These are phyloP conservation scores for Alcedo quadribrachys DNA, from an alignment of 2,797 vertebrate species.

Conservation along the genomic window DNA sequence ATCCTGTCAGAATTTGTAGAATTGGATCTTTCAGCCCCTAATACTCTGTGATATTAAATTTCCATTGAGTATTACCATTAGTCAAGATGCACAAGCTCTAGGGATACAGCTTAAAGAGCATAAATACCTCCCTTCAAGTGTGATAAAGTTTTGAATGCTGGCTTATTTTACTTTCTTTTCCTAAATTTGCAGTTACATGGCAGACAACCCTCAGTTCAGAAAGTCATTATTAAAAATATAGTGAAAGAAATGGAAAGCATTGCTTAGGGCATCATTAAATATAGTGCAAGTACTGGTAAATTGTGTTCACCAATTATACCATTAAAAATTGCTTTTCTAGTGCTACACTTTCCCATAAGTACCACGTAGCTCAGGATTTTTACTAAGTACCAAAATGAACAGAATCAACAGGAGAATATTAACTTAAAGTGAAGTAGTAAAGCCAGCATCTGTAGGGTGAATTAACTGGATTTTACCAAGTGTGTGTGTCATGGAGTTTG, in stretches of 20 bases:
- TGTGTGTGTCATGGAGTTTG: not conserved
- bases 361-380: constrained; percentile 68
- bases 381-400: constrained; percentile 62
- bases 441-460: constrained; percentile 47
- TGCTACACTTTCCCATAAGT: constrained; percentile 51
- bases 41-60: not conserved
- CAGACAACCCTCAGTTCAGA: constrained; percentile 22
- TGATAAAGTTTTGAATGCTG: not conserved
- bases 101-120: not conserved
- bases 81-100: not conserved
- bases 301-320: constrained; percentile 45
- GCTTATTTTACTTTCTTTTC: not conserved
- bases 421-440: constrained; percentile 52
- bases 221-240: constrained; percentile 9
- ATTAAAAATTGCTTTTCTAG: constrained; percentile 45
- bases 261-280: constrained; percentile 37
- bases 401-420: constrained; percentile 40
- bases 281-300: not conserved
- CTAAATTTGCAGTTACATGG: not conserved
- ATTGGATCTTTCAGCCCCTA: not conserved
- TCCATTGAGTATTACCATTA: not conserved
- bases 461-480: constrained; percentile 15
- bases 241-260: constrained; percentile 10
- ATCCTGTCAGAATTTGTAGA: not conserved
- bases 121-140: not conserved